Percentiles rank a stretch among this genome's conserved stretches.
These are phyloP conservation scores for Raphicerus campestris DNA, from an alignment of 2,113 vertebrate genomes.

Conservation along the genomic window DNA sequence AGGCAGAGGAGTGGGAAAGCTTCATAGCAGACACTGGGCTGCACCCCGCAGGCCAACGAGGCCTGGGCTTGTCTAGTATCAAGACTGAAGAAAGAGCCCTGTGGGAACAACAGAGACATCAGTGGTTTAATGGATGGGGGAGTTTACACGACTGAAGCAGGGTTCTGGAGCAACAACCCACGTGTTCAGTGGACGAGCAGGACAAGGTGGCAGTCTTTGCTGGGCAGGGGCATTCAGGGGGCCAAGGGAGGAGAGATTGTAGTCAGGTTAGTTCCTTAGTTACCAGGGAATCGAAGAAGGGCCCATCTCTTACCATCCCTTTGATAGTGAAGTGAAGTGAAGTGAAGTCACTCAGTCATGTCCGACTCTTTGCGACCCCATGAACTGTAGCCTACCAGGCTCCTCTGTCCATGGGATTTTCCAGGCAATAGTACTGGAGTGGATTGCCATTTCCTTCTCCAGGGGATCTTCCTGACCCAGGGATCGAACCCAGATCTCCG, in stretches of 20 bases:
- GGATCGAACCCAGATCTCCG: too few species aligned
- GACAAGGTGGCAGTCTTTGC: background rate
- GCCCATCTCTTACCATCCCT: background rate
- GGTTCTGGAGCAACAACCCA: background rate
- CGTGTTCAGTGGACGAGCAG: accelerated
- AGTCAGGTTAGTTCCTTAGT: background rate
- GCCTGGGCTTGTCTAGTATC: background rate
- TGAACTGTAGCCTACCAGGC: too few species aligned
- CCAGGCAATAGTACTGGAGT: too few species aligned
- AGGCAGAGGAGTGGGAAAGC: background rate
- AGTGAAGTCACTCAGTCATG: too few species aligned
- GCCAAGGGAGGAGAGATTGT: background rate
- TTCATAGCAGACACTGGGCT: background rate
- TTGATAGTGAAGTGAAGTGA: background rate
- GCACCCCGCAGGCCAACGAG: background rate
- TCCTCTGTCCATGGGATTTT: too few species aligned
- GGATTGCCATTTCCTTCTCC: too few species aligned
- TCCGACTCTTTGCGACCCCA: too few species aligned
- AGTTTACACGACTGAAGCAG: background rate
- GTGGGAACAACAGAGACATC: background rate
- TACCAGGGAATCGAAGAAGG: background rate
- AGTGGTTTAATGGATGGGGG: background rate
- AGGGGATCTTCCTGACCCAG: too few species aligned
- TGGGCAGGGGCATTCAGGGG: background rate
- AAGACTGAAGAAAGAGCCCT: background rate